These are phyloP conservation scores for Montipora sp. DNA, from an alignment of 64 coral and sea anemone genomes.

Conservation along the genomic window DNA sequence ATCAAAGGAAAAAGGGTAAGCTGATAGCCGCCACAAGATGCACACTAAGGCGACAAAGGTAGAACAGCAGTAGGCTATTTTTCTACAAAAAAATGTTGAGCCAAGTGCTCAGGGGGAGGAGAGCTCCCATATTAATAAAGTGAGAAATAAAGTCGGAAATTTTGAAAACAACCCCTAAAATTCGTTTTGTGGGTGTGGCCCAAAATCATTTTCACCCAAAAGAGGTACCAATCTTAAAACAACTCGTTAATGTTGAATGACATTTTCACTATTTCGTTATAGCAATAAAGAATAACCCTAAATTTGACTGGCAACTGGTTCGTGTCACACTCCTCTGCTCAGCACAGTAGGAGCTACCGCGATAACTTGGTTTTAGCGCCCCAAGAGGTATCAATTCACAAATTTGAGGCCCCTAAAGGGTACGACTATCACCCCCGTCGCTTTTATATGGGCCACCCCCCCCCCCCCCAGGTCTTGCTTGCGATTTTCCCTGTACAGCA, in stretches of 20 bases:
- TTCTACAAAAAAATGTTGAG: not conserved
- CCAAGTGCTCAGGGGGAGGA: not conserved
- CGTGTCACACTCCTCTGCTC: not conserved
- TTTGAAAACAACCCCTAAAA: not conserved
- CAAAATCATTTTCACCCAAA: not conserved
- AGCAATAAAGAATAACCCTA: not conserved
- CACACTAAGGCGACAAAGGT: not conserved
- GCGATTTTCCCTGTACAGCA: not conserved
- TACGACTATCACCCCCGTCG: not conserved
- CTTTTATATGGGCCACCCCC: not conserved
- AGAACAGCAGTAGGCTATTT: not conserved
- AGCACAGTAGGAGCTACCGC: not conserved
- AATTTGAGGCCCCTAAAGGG: not conserved
- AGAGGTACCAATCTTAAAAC: not conserved
- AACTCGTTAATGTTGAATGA: not conserved
- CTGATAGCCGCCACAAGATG: constrained; percentile 5
- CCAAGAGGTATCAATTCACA: not conserved
- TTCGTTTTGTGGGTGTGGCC: not conserved
- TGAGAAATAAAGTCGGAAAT: not conserved
- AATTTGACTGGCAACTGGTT: not conserved
- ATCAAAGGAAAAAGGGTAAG: not conserved
- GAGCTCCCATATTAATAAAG: not conserved
- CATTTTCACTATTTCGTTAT: no score
- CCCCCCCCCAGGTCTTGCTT: not conserved
- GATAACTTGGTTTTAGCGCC: not conserved